Conservation (phyloP, 2,888 invertebrate genomes). For the Chalcosyrphus nemorum region DNA sequence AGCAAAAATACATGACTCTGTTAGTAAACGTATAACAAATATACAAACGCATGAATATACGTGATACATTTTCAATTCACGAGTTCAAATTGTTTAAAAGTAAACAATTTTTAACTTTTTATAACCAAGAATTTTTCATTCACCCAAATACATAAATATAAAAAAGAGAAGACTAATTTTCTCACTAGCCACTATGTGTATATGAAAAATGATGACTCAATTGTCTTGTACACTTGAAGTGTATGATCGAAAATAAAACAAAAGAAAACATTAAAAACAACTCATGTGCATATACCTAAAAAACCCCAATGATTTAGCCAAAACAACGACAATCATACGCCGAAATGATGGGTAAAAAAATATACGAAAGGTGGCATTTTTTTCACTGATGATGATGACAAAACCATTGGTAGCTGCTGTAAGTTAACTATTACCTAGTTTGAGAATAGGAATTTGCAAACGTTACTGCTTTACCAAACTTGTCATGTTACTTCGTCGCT, state of each 20-base stretch:
- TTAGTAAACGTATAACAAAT: neutral
- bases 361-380: constrained; percentile 41
- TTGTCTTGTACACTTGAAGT: constrained; percentile 4
- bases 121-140: constrained; percentile 3
- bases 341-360: neutral
- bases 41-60: constrained; percentile 1
- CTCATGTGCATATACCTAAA: neutral
- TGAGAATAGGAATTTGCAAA: constrained; percentile 18
- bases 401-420: neutral
- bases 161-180: neutral
- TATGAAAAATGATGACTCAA: constrained; percentile 29
- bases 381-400: constrained; percentile 20
- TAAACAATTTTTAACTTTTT: constrained; percentile 1
- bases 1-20: too few relatives aligned
- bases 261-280: constrained; percentile 6
- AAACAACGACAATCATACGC: neutral
- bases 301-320: neutral
- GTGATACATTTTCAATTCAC: neutral
- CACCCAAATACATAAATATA: neutral
- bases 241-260: constrained; percentile 13
- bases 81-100: constrained; percentile 4
- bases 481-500: constrained; percentile 27
- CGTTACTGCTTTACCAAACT: constrained; percentile 23
- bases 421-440: neutral
- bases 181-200: neutral